Evolutionary conservation across 2,888 invertebrate species (phyloP).

Genomic region (Timema cristinae): DNA sequence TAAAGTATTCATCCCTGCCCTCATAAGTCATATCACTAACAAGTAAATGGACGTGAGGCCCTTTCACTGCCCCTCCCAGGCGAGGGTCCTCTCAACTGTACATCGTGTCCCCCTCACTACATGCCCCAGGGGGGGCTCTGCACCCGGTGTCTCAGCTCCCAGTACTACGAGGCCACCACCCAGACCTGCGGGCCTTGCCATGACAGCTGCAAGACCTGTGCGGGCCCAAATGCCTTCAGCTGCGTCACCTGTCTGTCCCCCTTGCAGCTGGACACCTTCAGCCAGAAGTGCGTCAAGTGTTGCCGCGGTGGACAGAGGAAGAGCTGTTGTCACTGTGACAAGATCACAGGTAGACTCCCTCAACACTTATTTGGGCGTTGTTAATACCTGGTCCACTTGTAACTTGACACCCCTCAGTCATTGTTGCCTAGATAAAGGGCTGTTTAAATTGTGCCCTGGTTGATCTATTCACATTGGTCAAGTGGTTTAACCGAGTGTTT

Average conservation of each 20-base stretch:
- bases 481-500: too few relatives aligned
- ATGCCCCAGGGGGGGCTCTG: conserved; percentile 32
- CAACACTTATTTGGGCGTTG: too few relatives aligned
- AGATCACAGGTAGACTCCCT: too few relatives aligned
- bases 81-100: conserved; percentile 31
- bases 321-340: too few relatives aligned
- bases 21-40: too few relatives aligned
- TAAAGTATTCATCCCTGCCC: too few relatives aligned
- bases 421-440: too few relatives aligned
- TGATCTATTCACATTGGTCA: too few relatives aligned
- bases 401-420: too few relatives aligned
- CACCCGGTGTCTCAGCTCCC: conserved; percentile 32
- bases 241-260: conserved; percentile 36
- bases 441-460: too few relatives aligned
- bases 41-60: too few relatives aligned
- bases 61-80: conserved; percentile 30
- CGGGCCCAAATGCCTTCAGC: conserved; percentile 32
- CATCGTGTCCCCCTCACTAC: conserved; percentile 31
- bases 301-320: conserved; percentile 28
- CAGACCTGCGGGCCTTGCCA: conserved; percentile 35
- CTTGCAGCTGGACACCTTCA: conserved; percentile 35
- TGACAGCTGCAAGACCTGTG: conserved; percentile 34
- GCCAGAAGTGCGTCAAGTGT: conserved; percentile 37
- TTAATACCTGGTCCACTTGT: too few relatives aligned
- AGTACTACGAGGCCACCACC: conserved; percentile 28